Conservation (phyloP, 2,113 vertebrate genomes). For the Cacatua alba region DNA sequence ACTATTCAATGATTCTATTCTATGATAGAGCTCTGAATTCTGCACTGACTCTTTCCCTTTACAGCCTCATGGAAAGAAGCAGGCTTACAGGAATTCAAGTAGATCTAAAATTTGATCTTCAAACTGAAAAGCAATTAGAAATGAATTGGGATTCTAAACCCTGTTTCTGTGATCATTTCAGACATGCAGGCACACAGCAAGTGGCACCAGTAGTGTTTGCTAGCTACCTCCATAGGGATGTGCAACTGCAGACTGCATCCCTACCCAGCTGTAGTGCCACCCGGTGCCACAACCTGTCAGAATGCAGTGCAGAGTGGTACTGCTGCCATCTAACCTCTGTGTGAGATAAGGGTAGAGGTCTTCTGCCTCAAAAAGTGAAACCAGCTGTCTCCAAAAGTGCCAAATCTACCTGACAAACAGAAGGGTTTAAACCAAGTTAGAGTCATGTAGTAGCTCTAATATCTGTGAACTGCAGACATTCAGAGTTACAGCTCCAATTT, state of each 20-base stretch:
- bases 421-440: background rate
- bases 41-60: background rate
- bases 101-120: background rate
- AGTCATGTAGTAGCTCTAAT: background rate
- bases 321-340: background rate
- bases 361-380: background rate
- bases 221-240: background rate
- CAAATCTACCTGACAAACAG: background rate
- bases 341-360: background rate
- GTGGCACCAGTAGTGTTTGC: background rate
- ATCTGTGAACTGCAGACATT: background rate
- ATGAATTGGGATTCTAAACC: background rate
- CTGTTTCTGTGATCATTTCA: background rate
- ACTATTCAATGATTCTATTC: too few relatives aligned
- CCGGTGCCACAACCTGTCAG: background rate
- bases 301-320: background rate
- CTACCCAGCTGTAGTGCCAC: background rate
- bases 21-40: background rate
- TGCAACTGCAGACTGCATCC: background rate
- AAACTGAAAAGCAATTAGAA: background rate
- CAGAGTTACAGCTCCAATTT: conserved; percentile 2
- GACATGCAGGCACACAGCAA: background rate
- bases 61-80: background rate
- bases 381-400: background rate
- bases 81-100: background rate